Conservation (phyloP, 2,113 vertebrate genomes). For the Picathartes gymnocephalus region DNA sequence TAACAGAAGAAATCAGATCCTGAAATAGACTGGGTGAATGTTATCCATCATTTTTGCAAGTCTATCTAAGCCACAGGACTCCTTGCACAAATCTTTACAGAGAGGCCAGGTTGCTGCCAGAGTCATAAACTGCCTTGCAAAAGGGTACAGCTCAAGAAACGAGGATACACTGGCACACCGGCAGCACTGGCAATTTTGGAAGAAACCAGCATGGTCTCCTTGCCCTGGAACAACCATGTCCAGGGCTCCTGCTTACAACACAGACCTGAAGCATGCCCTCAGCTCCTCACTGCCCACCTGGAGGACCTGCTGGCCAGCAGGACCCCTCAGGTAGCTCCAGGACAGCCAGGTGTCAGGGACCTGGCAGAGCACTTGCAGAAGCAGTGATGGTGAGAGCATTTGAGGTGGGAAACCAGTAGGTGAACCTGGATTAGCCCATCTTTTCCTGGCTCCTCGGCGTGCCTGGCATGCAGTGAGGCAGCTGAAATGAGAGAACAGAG, state of each 20-base stretch:
- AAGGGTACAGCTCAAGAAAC: neutral
- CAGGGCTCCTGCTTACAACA: neutral
- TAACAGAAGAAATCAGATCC: neutral
- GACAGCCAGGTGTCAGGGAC: neutral
- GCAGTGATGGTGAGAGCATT: accelerated
- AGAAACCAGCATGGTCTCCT: neutral
- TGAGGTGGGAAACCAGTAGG: neutral
- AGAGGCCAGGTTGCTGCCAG: neutral
- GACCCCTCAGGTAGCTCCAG: neutral
- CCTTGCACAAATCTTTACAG: neutral
- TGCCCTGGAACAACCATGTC: neutral
- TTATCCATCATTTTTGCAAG: neutral
- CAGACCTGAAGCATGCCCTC: neutral
- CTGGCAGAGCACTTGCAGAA: accelerated
- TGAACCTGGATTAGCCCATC: neutral
- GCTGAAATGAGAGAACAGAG: neutral
- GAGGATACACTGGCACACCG: neutral
- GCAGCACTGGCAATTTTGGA: neutral
- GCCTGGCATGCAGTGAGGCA: neutral
- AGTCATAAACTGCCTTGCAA: neutral
- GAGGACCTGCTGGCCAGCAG: neutral
- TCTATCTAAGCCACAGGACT: neutral
- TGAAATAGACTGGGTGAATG: neutral
- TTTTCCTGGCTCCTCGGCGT: neutral
- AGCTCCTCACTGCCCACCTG: neutral